A percentile compares a stretch with the other conserved stretches of the same genome.
phyloP scores from a whole-genome alignment of 2,113 vertebrate genomes.

The Neotoma lepida region DNA sequence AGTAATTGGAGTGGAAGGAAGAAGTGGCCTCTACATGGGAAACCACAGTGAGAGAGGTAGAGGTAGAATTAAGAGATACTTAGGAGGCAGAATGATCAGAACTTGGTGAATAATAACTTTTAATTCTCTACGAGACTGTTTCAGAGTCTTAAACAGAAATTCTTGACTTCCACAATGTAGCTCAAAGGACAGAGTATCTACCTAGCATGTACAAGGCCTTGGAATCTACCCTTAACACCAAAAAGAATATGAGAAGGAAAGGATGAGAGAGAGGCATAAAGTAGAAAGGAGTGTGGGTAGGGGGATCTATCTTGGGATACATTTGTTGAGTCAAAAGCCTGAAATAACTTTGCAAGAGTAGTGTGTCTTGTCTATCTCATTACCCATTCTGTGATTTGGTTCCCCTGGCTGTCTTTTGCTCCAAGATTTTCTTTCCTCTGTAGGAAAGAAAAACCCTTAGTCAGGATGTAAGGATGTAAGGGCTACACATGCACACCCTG shows the following conservation, averaged over 20 bases:
- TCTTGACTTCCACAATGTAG: background rate
- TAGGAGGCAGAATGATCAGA: background rate
- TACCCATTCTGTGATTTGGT: background rate
- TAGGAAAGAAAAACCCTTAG: background rate
- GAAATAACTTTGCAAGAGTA: background rate
- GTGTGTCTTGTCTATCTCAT: background rate
- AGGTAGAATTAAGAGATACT: background rate
- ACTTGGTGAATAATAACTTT: background rate
- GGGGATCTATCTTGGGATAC: background rate
- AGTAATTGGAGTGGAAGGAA: background rate
- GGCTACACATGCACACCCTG: background rate
- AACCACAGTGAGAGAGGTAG: background rate
- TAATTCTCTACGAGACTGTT: background rate
- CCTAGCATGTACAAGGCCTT: background rate
- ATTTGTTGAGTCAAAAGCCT: conserved; percentile 8
- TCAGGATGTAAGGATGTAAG: conserved; percentile 33
- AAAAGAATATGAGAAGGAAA: background rate
- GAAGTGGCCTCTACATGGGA: background rate
- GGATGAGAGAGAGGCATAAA: background rate
- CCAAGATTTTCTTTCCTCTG: background rate
- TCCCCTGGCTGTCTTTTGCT: background rate
- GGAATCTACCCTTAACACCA: background rate
- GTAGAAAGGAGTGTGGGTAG: background rate
- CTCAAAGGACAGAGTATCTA: background rate
- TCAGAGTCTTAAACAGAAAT: background rate